Evolutionary conservation across 2,113 vertebrate species (phyloP).

Genomic region (Peucedramus taeniatus): DNA sequence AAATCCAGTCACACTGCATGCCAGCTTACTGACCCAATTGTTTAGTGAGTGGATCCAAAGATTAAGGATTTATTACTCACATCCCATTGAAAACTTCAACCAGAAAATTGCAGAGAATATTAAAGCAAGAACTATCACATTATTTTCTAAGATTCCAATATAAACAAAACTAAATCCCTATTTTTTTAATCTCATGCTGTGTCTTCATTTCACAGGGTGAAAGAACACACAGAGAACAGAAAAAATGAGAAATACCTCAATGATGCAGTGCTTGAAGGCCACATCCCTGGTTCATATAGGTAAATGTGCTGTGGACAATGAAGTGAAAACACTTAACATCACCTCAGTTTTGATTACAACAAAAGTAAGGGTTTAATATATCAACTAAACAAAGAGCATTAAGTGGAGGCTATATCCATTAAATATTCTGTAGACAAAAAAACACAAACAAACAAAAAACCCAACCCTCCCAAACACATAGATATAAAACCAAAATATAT

Average conservation of each 20-base stretch:
- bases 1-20: background rate
- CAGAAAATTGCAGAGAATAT: background rate
- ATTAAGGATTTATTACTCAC: background rate
- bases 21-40: background rate
- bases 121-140: background rate
- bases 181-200: background rate
- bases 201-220: background rate
- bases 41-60: background rate
- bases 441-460: fast-evolving
- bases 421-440: background rate
- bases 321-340: background rate
- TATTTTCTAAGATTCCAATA: background rate
- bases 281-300: background rate
- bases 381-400: background rate
- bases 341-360: background rate
- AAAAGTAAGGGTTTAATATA: background rate
- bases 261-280: background rate
- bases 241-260: background rate
- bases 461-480: fast-evolving
- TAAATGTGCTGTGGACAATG: background rate
- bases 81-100: background rate
- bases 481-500: background rate
- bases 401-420: background rate
- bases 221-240: background rate
- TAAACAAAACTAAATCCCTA: background rate